Evolutionary conservation across 2,797 vertebrate species (phyloP), one percentile per base, ranked within the genome.

Genomic region (Macrochelys suwanniensis): DNA sequence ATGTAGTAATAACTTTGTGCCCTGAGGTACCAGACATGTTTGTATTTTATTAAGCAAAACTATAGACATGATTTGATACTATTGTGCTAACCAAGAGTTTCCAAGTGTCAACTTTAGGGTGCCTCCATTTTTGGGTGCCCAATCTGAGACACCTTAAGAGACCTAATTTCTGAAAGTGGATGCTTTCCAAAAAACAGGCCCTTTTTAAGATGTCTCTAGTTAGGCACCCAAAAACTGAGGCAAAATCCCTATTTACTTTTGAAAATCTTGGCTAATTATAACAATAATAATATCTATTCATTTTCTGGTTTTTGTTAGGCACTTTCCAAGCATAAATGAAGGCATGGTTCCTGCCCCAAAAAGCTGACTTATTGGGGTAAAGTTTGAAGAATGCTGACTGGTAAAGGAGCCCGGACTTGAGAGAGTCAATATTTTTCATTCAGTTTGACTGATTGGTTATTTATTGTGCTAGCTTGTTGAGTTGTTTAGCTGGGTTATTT

Each of bases 251-350:
- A 47, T 11, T 7, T 11, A 25, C 3, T 33, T 16, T 50, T 57
- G 56, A 84, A 86, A 16, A 0, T 0, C 5, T 47, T n/a, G 1
- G 25, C 19, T 16, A 26, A 54, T 45, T 42, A 33, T 0, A 31
- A 54, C 33, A 47, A 33, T 0, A 65, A 68, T 21, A 37, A 28
- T 28, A 26, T 28, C 56, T 28, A 16, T 61, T 28, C 33, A 15
- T 61, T 61, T 61, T 61, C 31, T 61, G 31, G 15, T 21, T 37
- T 61, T 37, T 76, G 71, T 25, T 28, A 37, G 42, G 11, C 71
- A 76, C 7, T 76, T 56, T 77, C 5, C 9, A 83, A 17, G 0
- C 2, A 37, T 80, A 74, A 92, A 17, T 80, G 50, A 85, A 89
- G 80, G 17, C 51, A 77, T 80, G 54, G 3, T 88, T 5, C 23